Evolutionary conservation across 53 echinoderm and acorn worm genomes (phyloP).

Genomic region (Paracentrotus lividus): DNA sequence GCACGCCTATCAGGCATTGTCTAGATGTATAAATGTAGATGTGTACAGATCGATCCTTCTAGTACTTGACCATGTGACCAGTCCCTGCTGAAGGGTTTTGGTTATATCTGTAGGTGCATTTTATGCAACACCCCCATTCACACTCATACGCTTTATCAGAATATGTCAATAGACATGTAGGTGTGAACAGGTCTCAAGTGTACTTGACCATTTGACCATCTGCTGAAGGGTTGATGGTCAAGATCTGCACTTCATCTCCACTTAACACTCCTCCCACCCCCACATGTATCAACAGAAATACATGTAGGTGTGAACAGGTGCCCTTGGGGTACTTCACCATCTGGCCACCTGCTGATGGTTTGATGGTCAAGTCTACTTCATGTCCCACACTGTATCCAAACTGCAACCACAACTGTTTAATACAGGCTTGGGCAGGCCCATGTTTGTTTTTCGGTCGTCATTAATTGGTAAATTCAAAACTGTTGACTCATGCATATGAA

Average conservation of each 20-base stretch:
- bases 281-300: neutral
- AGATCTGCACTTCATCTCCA: neutral
- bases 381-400: neutral
- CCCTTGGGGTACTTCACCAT: neutral
- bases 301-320: neutral
- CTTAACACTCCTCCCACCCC: neutral
- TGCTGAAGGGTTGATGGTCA: conserved; percentile 23
- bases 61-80: too few relatives aligned
- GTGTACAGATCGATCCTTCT: too few relatives aligned
- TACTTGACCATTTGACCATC: neutral
- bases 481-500: too few relatives aligned
- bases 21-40: too few relatives aligned
- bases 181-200: conserved; percentile 1
- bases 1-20: too few relatives aligned
- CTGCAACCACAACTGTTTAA: too few relatives aligned
- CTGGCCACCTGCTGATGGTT: neutral
- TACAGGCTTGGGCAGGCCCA: too few relatives aligned
- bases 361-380: conserved; percentile 3
- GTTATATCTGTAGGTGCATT: neutral
- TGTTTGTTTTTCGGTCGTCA: too few relatives aligned
- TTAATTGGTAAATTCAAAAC: too few relatives aligned
- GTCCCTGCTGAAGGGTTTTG: too few relatives aligned
- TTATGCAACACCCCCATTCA: neutral
- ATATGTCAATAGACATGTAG: neutral
- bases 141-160: neutral